Percentiles rank a stretch among this genome's conserved stretches.
Evolutionary conservation across 2,113 vertebrate genomes (phyloP).

Genomic region (Melospiza melodia): DNA sequence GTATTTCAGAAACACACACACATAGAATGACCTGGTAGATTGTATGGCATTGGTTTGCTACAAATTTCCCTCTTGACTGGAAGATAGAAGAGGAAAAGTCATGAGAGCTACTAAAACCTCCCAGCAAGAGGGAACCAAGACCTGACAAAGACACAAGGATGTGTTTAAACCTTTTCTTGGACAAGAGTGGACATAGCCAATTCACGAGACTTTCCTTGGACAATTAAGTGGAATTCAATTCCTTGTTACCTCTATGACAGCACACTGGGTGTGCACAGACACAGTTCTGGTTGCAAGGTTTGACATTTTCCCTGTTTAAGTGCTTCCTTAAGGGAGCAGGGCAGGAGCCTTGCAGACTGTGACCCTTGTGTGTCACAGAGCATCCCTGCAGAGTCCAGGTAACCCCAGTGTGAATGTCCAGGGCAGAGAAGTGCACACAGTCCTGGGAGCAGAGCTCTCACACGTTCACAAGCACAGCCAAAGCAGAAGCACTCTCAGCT

Average conservation of each 20-base stretch:
- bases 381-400: neutral
- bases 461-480: neutral
- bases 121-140: neutral
- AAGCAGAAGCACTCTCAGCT: neutral
- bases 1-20: neutral
- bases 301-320: neutral
- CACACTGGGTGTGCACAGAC: neutral
- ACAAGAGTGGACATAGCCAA: fast-evolving
- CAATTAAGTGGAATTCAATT: neutral
- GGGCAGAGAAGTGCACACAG: neutral
- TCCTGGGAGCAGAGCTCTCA: neutral
- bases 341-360: neutral
- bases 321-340: neutral
- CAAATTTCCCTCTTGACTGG: neutral
- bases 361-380: fast-evolving
- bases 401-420: neutral
- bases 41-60: neutral
- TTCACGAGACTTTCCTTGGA: neutral
- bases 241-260: neutral
- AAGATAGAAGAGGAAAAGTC: neutral
- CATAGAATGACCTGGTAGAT: neutral
- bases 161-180: neutral
- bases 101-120: neutral
- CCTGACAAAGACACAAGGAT: neutral
- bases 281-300: neutral